Evolutionary conservation across 1,140 invertebrate genomes (phyloP).

Genomic region (Drosophila ficusphila): DNA sequence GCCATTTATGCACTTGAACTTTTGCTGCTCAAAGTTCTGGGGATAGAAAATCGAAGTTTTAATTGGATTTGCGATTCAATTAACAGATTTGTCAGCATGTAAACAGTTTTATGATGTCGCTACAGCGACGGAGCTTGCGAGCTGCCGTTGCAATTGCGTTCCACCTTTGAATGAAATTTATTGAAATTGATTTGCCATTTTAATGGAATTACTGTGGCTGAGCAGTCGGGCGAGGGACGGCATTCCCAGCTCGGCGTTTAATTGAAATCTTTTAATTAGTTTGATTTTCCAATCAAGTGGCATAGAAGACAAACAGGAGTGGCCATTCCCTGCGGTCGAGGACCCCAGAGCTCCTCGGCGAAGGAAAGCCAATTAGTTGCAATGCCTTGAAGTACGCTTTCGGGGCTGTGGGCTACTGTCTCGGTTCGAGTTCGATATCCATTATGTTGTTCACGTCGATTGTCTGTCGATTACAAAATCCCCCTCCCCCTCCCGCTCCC

Average conservation of each 20-base stretch:
- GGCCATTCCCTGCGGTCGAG: conserved; percentile 19
- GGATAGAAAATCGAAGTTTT: conserved; percentile 75
- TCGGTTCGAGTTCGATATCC: conserved; percentile 54
- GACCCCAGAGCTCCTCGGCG: conserved; percentile 22
- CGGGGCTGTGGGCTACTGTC: conserved; percentile 36
- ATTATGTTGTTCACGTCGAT: conserved; percentile 77
- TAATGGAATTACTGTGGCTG: conserved; percentile 68
- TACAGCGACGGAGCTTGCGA: conserved; percentile 14
- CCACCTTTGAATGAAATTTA: conserved; percentile 69
- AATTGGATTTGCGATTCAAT: conserved; percentile 84
- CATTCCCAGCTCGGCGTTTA: conserved; percentile 68
- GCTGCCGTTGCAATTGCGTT: conserved; percentile 28
- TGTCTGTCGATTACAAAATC: conserved; percentile 77
- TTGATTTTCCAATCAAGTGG: conserved; percentile 83
- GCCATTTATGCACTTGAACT: conserved; percentile 73
- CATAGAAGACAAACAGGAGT: conserved; percentile 49
- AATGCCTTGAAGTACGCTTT: conserved; percentile 68
- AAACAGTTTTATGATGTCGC: conserved; percentile 72
- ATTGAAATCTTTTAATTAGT: conserved; percentile 84
- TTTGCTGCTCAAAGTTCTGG: conserved; percentile 54
- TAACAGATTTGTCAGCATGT: conserved; percentile 83
- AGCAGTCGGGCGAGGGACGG: neutral
- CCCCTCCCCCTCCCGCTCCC: neutral
- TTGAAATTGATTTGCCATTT: conserved; percentile 80
- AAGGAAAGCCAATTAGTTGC: conserved; percentile 80